Percentiles rank a stretch among this genome's conserved stretches.
Conservation (phyloP, 2,888 invertebrate species). For the Stenoptilia bipunctidactyla region DNA sequence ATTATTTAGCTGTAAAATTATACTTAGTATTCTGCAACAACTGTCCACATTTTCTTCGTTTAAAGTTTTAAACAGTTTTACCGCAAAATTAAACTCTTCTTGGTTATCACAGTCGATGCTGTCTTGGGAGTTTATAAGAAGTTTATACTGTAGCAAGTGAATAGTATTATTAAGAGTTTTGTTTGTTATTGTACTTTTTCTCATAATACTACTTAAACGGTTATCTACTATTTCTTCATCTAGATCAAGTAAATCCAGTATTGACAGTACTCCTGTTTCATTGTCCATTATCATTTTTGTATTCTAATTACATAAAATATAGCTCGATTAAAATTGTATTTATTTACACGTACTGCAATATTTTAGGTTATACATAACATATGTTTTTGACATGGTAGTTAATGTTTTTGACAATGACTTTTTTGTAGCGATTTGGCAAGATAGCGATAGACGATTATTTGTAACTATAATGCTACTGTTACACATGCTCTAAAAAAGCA, state of each 20-base stretch:
- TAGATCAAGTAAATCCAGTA: constrained; percentile 51
- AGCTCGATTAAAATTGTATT: too few relatives aligned
- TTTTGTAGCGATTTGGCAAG: too few relatives aligned
- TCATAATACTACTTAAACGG: constrained; percentile 40
- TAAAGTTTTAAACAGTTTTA: constrained; percentile 30
- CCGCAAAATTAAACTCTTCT: constrained; percentile 38
- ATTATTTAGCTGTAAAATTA: constrained; percentile 34
- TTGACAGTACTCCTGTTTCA: constrained; percentile 29
- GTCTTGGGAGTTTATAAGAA: constrained; percentile 45
- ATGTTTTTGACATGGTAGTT: too few relatives aligned
- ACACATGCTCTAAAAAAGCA: too few relatives aligned
- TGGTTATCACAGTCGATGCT: constrained; percentile 46
- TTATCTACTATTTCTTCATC: constrained; percentile 50
- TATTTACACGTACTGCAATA: too few relatives aligned
- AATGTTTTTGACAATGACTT: too few relatives aligned
- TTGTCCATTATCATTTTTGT: constrained; percentile 25
- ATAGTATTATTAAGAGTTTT: constrained; percentile 38
- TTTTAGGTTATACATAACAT: too few relatives aligned
- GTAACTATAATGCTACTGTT: too few relatives aligned
- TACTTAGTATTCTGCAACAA: constrained; percentile 37
- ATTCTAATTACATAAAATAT: too few relatives aligned
- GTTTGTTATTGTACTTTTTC: constrained; percentile 25
- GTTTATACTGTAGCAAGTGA: constrained; percentile 50
- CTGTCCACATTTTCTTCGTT: constrained; percentile 29
- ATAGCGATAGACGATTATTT: too few relatives aligned